Base-by-base conservation (phyloP, 1,140 invertebrate genomes). In the Drosophila pachea region DNA sequence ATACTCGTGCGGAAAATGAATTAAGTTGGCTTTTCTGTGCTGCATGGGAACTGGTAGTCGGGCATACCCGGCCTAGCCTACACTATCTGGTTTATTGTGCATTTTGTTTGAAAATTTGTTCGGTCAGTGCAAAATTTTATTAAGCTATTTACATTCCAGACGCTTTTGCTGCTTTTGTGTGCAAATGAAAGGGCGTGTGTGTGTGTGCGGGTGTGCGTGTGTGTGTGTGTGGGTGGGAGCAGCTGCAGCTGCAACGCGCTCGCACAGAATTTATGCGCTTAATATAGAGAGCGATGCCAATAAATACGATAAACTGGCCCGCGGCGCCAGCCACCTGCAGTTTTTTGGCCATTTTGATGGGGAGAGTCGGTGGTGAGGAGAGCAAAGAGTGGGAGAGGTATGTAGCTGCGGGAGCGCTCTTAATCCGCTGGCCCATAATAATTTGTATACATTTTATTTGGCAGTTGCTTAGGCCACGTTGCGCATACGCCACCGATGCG, bases 371-470 rank as follows among this genome's bases (percentile, higher is more conserved):
- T n/a, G n/a, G n/a, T n/a, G n/a, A n/a, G n/a, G n/a, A n/a, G n/a
- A n/a, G n/a, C n/a, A n/a, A n/a, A n/a, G n/a, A n/a, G n/a, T n/a
- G n/a, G n/a, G n/a, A n/a, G n/a, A n/a, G n/a, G n/a, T n/a, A n/a
- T n/a, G n/a, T n/a, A n/a, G n/a, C n/a, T n/a, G n/a, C n/a, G n/a
- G 53, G 71, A 67, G 65, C 73, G 71, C 67, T 68, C 78, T 82
- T 83, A 82, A 82, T 83, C 78, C 78, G 67, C 74, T 82, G 68
- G 68, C 56, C 82, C 65, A 86, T 82, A 81, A 86, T 86, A 86
- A 86, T 86, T 86, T 86, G 81, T 82, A 65, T 65, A 86, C 40
- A 86, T 86, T 86, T 84, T 84, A 86, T 84, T 86, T 84, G 22
- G 79, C 69, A 47, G 74, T 71, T 86, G 79, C 73, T 84, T 84